These are phyloP conservation scores for Numenius phaeopus DNA, from an alignment of 2,797 vertebrate genomes.

Conservation along the genomic window DNA sequence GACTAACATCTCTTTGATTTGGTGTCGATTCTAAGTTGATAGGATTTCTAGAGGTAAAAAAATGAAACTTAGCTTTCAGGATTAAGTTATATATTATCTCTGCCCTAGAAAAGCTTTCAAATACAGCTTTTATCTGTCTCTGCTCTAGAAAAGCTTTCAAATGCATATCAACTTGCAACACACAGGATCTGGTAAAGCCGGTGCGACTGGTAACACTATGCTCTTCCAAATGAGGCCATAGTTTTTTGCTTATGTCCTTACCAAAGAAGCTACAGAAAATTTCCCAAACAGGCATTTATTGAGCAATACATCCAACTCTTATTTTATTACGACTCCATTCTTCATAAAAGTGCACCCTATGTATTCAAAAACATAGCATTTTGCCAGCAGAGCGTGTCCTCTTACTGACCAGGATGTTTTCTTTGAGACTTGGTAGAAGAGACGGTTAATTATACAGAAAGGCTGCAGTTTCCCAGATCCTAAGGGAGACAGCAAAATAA, in stretches of 20 bases:
- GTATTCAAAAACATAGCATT: neutral
- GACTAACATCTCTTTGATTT: neutral
- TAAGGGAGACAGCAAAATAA: neutral
- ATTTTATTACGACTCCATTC: neutral
- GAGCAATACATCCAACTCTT: neutral
- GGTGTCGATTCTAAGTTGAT: neutral
- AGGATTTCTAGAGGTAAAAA: neutral
- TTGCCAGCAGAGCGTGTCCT: neutral
- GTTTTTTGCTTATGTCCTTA: neutral
- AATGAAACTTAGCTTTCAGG: neutral
- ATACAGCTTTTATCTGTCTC: neutral
- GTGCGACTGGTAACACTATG: neutral
- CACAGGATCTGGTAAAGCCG: neutral
- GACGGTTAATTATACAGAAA: neutral
- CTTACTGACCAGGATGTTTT: neutral
- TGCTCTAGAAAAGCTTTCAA: neutral
- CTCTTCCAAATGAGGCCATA: neutral
- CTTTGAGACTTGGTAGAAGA: neutral
- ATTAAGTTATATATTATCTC: neutral
- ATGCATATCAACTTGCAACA: neutral
- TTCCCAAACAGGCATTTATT: neutral
- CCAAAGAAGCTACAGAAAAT: neutral
- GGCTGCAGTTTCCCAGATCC: neutral
- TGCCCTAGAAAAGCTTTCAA: neutral
- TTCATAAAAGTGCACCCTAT: neutral